Evolutionary conservation across 2,797 vertebrate genomes (phyloP), one percentile per base, ranked within the genome.

Genomic region (Phylloscopus collybita): DNA sequence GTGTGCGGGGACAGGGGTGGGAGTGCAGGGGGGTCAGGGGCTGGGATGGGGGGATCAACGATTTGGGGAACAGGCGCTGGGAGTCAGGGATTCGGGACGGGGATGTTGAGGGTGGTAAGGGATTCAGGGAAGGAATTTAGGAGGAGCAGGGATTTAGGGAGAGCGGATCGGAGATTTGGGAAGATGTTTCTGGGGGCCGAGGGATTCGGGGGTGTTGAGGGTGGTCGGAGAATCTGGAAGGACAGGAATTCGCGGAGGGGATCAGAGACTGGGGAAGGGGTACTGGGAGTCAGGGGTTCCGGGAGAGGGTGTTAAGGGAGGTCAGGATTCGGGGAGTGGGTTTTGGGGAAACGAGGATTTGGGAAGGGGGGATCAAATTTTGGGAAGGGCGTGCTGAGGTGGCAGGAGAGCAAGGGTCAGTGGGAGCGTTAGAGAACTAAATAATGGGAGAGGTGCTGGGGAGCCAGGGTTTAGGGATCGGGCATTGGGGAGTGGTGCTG

Each of bases 401-500:
- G 19, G 21, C 30, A 27, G 34, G 25, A 30, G 18, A 26, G 36
- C 34, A 6, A 6, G 13, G 50, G 15, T 20, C 56, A 5, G 60
- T 5, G 72, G 18, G 12, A 26, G 60, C 1, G 6, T 16, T 49
- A 4, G 21, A 9, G 54, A 34, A 32, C 19, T 0, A 8, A 23
- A 11, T 5, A 1, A 0, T 16, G 49, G 57, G 64, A 30, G 47
- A 72, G 38, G 19, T 9, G 1, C 18, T 6, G 71, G 17, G 22
- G 32, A 26, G 22, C 10, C 12, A 6, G 51, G 65, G 5, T 22
- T 60, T 27, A 5, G 62, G 53, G 27, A 15, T 10, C 56, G 8
- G 54, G n/a, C 49, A 11, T 0, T 59, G 21, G 6, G 61, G 11
- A 18, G 26, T 3, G 8, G 2, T 17, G 44, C 29, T 23, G 42